Percentiles rank a stretch among this genome's conserved stretches.
These are phyloP conservation scores for Heliocidaris tuberculata DNA, from an alignment of 35 echinoderm and acorn worm species.

Conservation along the genomic window DNA sequence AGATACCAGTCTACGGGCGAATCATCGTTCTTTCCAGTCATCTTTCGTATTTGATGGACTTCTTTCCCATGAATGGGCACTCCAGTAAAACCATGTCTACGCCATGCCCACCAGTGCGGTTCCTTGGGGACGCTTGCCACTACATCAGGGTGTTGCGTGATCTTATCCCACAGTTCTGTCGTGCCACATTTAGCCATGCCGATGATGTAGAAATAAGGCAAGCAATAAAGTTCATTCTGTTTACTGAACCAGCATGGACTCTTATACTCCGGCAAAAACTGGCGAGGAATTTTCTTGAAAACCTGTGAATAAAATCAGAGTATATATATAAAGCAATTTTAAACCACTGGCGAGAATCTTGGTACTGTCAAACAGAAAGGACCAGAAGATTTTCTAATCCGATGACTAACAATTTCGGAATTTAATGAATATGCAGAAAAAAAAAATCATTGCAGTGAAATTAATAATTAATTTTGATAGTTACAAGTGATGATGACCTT, in stretches of 20 bases:
- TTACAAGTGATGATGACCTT: too few relatives aligned
- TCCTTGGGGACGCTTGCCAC: constrained; percentile 59
- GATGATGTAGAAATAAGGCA: constrained; percentile 9
- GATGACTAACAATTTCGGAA: too few relatives aligned
- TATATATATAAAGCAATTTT: too few relatives aligned
- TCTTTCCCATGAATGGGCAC: not conserved
- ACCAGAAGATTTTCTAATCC: too few relatives aligned
- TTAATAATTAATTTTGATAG: too few relatives aligned
- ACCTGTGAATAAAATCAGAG: too few relatives aligned
- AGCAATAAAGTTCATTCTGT: constrained; percentile 13
- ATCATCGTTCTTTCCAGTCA: not conserved
- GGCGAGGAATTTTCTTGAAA: not conserved
- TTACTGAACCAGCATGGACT: constrained; percentile 56
- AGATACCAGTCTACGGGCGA: too few relatives aligned
- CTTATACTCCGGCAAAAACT: constrained; percentile 38
- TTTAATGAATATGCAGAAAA: too few relatives aligned
- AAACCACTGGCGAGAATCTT: too few relatives aligned
- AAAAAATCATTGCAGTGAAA: too few relatives aligned
- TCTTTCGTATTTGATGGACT: not conserved
- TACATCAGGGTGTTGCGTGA: constrained; percentile 49
- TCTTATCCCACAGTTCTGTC: constrained; percentile 67
- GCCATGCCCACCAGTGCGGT: constrained; percentile 70
- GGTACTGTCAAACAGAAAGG: too few relatives aligned
- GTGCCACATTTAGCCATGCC: constrained; percentile 64
- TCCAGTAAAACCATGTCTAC: constrained; percentile 32